Conservation (phyloP, 2,888 invertebrate species). For the Eretmocerus hayati region DNA sequence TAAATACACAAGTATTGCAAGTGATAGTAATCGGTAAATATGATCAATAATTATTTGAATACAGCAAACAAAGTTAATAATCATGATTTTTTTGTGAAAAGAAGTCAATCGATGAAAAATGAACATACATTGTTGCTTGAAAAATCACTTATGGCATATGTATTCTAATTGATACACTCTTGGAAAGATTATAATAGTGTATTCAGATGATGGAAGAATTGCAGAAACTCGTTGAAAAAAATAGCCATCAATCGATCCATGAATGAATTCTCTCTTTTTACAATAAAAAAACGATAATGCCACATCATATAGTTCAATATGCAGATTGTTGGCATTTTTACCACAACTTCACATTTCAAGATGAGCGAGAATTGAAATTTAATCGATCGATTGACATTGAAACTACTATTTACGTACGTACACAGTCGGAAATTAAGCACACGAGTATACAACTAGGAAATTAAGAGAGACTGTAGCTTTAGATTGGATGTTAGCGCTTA, state of each 20-base stretch:
- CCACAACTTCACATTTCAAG: slow-evolving; percentile 20
- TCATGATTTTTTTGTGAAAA: too few relatives aligned
- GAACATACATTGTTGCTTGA: too few relatives aligned
- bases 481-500: slow-evolving; percentile 46
- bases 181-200: too few relatives aligned
- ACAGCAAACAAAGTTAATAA: too few relatives aligned
- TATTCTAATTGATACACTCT: too few relatives aligned
- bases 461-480: slow-evolving; percentile 42
- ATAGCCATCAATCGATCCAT: slow-evolving; percentile 6
- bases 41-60: slow-evolving; percentile 44
- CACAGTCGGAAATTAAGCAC: slow-evolving; percentile 38
- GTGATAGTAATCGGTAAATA: slow-evolving; percentile 24
- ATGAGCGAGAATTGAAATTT: slow-evolving; percentile 7
- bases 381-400: slow-evolving; percentile 34
- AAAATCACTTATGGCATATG: too few relatives aligned
- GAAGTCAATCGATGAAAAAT: too few relatives aligned
- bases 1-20: slow-evolving; percentile 37
- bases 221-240: slow-evolving; percentile 3
- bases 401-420: slow-evolving; percentile 35
- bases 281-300: background rate
- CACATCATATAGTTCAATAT: slow-evolving; percentile 11
- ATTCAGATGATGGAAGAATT: too few relatives aligned
- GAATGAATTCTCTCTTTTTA: slow-evolving; percentile 14
- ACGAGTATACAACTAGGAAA: slow-evolving; percentile 46
- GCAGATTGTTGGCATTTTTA: slow-evolving; percentile 17